A percentile compares a stretch with the other conserved stretches of the same genome.
Evolutionary conservation across 2,888 invertebrate genomes (phyloP).

Genomic region (Stegana nigrithorax): DNA sequence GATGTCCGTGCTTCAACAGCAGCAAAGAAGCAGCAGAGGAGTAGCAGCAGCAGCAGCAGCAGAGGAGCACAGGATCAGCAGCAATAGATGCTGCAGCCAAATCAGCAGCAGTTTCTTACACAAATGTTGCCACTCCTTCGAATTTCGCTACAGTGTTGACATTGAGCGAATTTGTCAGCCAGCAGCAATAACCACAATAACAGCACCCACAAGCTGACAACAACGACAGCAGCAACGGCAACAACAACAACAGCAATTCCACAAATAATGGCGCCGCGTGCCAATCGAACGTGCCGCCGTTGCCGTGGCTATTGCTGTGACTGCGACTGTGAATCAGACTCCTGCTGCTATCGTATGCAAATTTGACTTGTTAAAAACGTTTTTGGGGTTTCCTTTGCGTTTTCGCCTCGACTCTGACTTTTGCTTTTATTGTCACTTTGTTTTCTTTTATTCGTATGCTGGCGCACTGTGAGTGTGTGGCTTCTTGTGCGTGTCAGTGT

Average conservation of each 20-base stretch:
- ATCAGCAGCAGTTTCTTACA: constrained; percentile 4
- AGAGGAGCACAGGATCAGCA: too few species aligned
- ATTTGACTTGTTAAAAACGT: constrained; percentile 48
- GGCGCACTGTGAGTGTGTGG: background rate
- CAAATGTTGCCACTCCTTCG: background rate
- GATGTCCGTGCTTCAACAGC: constrained; percentile 13
- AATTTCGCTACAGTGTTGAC: constrained; percentile 23
- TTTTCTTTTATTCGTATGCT: background rate
- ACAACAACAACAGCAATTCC: constrained; percentile 33
- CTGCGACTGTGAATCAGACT: constrained; percentile 32
- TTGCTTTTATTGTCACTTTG: too few species aligned
- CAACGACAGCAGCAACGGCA: background rate
- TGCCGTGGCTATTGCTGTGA: too few species aligned
- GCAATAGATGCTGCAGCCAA: background rate
- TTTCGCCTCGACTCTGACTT: background rate
- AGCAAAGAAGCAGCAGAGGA: too few species aligned
- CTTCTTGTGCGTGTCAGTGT: background rate
- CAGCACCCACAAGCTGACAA: background rate
- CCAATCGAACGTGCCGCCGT: constrained; percentile 24
- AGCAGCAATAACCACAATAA: background rate
- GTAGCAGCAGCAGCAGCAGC: too few species aligned
- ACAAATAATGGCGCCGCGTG: constrained; percentile 37
- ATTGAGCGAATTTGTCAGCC: constrained; percentile 47
- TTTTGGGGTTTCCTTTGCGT: background rate
- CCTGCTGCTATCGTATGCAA: constrained; percentile 31